Evolutionary conservation across 2,797 vertebrate species (phyloP).

Genomic region (Megalops cyprinoides): DNA sequence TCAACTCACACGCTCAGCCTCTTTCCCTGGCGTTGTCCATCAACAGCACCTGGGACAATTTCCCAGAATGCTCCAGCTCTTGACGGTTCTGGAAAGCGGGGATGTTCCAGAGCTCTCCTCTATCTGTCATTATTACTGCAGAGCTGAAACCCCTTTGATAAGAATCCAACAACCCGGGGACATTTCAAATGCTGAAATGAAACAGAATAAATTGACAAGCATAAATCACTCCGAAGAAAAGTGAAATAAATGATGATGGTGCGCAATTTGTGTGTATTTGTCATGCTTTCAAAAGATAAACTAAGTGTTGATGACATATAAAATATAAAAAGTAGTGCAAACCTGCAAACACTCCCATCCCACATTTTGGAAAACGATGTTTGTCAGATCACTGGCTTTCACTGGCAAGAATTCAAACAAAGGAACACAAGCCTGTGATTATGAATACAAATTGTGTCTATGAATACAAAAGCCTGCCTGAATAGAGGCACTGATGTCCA

Average conservation of each 20-base stretch:
- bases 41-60: not conserved
- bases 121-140: not conserved
- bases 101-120: conserved; percentile 1
- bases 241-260: not conserved
- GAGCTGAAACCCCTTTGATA: not conserved
- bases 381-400: not conserved
- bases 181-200: not conserved
- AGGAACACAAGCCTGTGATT: too few relatives aligned
- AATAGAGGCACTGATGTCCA: too few relatives aligned
- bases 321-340: not conserved
- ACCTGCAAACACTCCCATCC: too few relatives aligned
- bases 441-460: too few relatives aligned
- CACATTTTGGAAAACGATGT: not conserved
- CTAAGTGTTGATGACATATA: too few relatives aligned
- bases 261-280: not conserved
- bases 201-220: not conserved
- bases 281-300: too few relatives aligned
- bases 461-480: too few relatives aligned
- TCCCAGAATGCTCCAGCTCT: not conserved
- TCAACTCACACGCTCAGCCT: not conserved
- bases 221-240: conserved; percentile 4
- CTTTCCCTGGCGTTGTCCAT: not conserved
- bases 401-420: not conserved
- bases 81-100: not conserved
- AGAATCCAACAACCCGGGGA: not conserved